These are phyloP conservation scores for Grapholita molesta DNA, from an alignment of 1,140 invertebrate species.

Conservation along the genomic window DNA sequence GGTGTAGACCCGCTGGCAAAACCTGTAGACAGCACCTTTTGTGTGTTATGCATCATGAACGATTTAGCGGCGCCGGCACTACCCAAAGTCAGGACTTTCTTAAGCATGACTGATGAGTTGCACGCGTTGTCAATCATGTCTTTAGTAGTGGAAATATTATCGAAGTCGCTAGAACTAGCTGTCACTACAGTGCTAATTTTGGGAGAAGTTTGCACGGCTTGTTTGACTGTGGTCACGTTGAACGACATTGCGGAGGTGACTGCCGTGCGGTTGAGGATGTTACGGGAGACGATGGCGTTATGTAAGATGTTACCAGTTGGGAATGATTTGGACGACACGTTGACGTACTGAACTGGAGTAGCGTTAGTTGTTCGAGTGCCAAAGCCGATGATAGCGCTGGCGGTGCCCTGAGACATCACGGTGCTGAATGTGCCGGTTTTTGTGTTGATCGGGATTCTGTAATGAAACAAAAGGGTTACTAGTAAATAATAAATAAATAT, in stretches of 20 bases:
- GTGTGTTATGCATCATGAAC: constrained; percentile 75
- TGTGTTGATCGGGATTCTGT: constrained; percentile 68
- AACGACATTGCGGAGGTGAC: constrained; percentile 56
- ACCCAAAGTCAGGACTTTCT: constrained; percentile 73
- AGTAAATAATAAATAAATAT: too few species aligned
- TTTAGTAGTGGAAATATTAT: constrained; percentile 67
- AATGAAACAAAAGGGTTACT: constrained; percentile 31
- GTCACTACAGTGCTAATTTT: constrained; percentile 56
- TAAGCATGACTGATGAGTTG: constrained; percentile 75
- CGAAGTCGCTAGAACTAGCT: constrained; percentile 47
- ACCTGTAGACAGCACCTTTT: constrained; percentile 72
- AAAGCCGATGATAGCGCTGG: constrained; percentile 68
- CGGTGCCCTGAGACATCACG: constrained; percentile 71
- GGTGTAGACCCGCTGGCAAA: constrained; percentile 62
- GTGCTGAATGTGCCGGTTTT: constrained; percentile 68
- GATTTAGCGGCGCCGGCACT: constrained; percentile 70
- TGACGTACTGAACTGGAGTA: constrained; percentile 60
- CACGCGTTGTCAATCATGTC: constrained; percentile 76
- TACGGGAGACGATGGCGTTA: constrained; percentile 73
- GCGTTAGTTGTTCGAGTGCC: constrained; percentile 62
- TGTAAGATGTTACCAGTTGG: constrained; percentile 75
- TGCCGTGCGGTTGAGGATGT: constrained; percentile 53
- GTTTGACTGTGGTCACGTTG: constrained; percentile 55
- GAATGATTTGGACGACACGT: constrained; percentile 70
- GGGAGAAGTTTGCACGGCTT: constrained; percentile 49